Conservation (phyloP, 2,113 vertebrate species). For the Lanius ludovicianus region DNA sequence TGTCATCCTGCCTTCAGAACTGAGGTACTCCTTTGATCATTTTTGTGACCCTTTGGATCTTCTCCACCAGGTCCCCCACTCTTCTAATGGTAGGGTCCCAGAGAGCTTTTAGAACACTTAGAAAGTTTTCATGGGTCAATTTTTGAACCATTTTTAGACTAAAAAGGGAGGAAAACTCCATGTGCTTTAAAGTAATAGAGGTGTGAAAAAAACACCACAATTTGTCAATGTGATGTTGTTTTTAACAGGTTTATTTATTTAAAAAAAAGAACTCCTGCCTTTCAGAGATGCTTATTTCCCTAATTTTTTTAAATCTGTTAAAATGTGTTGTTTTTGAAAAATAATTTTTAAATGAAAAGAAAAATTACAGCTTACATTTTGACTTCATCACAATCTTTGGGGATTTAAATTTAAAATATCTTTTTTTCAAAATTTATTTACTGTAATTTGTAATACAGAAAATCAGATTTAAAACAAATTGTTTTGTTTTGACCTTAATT, state of each 20-base stretch:
- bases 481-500: not conserved
- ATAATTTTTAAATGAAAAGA: not conserved
- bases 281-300: not conserved
- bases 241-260: not conserved
- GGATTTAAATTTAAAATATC: not conserved
- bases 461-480: not conserved
- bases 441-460: not conserved
- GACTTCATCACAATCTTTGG: not conserved
- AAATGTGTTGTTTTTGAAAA: not conserved
- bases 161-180: not conserved
- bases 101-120: not conserved
- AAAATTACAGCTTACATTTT: not conserved
- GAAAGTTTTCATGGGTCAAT: not conserved
- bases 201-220: not conserved
- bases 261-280: rapidly evolving
- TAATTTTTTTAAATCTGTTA: not conserved
- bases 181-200: not conserved
- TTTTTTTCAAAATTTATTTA: not conserved
- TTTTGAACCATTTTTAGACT: not conserved
- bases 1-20: not conserved
- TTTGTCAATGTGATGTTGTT: not conserved
- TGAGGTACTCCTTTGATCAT: not conserved
- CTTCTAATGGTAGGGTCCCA: not conserved
- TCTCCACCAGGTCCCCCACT: not conserved
- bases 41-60: not conserved